Conservation (phyloP, 2,888 invertebrate genomes). For the Aspidiotus destructor region DNA sequence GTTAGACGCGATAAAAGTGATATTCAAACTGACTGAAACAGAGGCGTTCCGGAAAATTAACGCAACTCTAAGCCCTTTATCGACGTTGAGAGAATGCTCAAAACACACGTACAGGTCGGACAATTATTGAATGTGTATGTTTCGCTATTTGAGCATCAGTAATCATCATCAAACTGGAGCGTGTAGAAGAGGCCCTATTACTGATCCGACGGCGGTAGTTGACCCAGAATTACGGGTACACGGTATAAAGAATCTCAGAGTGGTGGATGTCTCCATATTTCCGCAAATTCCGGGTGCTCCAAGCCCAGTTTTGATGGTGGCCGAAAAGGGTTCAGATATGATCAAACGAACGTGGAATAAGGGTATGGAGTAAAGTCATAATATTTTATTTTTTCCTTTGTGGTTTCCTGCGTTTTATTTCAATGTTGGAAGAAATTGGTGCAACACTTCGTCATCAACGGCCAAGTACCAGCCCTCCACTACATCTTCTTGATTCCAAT, state of each 20-base stretch:
- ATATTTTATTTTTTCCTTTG: too few relatives aligned
- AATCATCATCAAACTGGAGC: slow-evolving; percentile 61
- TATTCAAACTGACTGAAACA: slow-evolving; percentile 36
- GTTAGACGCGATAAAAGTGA: slow-evolving; percentile 37
- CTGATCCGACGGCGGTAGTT: slow-evolving; percentile 45
- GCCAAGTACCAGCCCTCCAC: too few relatives aligned
- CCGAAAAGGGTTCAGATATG: slow-evolving; percentile 43
- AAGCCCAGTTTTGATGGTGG: slow-evolving; percentile 47
- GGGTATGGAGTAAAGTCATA: not conserved
- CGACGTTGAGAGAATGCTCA: slow-evolving; percentile 49
- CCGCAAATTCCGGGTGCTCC: slow-evolving; percentile 49
- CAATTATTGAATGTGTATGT: slow-evolving; percentile 56
- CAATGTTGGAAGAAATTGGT: too few relatives aligned
- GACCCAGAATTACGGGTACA: slow-evolving; percentile 46
- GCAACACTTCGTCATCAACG: too few relatives aligned
- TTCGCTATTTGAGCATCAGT: slow-evolving; percentile 50
- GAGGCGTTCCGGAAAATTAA: slow-evolving; percentile 38
- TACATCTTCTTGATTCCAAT: too few relatives aligned
- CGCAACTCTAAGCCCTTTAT: slow-evolving; percentile 45
- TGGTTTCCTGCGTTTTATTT: too few relatives aligned
- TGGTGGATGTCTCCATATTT: slow-evolving; percentile 49
- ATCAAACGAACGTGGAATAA: slow-evolving; percentile 38
- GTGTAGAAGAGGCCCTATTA: slow-evolving; percentile 53
- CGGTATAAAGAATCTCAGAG: slow-evolving; percentile 48
- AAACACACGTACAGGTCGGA: slow-evolving; percentile 49